Evolutionary conservation across 2,113 vertebrate species (phyloP).

Genomic region (Calyptomena viridis): DNA sequence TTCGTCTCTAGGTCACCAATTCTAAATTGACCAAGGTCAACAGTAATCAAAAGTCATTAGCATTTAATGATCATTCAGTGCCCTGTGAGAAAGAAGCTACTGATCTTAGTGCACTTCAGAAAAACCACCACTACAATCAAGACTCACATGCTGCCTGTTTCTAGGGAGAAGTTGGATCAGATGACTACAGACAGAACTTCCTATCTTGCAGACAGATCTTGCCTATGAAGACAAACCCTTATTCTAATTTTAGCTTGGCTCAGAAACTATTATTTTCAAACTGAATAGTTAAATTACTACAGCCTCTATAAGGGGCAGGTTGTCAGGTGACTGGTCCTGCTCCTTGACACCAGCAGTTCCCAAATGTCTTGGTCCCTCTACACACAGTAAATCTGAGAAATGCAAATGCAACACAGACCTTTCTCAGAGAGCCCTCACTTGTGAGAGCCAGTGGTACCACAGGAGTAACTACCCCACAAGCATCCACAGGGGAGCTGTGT

Average conservation of each 20-base stretch:
- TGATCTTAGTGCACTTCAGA: conserved; percentile 15
- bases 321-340: background rate
- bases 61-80: conserved; percentile 56
- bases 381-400: background rate
- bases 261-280: background rate
- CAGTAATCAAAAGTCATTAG: conserved; percentile 69
- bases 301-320: background rate
- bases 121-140: conserved; percentile 23
- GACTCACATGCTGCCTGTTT: background rate
- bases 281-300: background rate
- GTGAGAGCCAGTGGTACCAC: background rate
- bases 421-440: background rate
- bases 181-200: background rate
- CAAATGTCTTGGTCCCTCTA: background rate
- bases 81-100: conserved; percentile 40
- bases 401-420: background rate
- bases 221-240: background rate
- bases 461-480: background rate
- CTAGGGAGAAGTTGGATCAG: background rate
- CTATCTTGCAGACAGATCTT: background rate
- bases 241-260: background rate
- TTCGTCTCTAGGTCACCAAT: conserved; percentile 58
- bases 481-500: background rate
- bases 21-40: conserved; percentile 64
- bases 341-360: background rate